Base-by-base conservation (phyloP, 2,888 invertebrate genomes). In the Harpalus rubripes region DNA sequence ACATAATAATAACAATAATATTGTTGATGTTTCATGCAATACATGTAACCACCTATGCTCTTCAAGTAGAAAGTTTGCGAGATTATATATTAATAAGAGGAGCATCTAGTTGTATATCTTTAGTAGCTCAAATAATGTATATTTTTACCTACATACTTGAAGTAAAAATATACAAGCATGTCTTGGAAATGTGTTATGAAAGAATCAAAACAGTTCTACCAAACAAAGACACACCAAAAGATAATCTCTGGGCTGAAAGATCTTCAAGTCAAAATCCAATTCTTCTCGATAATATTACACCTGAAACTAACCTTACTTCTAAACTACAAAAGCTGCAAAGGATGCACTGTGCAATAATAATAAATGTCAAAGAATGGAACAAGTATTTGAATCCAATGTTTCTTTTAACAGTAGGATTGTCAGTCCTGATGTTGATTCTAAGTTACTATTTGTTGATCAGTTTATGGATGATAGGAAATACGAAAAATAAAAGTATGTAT, bases 391-490 rank as follows among this genome's bases (percentile, higher is more conserved):
- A 87, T 79, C 86, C 87, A 10, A 81, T 85, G 59, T 32, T 86
- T 22, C 26, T 87, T 1, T 44, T 88, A 12, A 86, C 87, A 81
- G 83, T 87, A n/a, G 44, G 82, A 8, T 22, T 87, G 1, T 83
- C 86, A 3, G 44, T 87, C 16, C 61, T 86, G 12, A 86, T 87
- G 58, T 56, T 88, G 39, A 87, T 87, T 10, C 83, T 87, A 7
- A 87, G 87, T 84, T 86, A 87, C 41, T 88, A 87, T 86, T 56
- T 88, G 15, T 76, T 88, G 61, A 81, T 87, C 15, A 85, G 61
- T 56, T 74, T 85, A 18, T 86, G 83, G 86, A 76, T 84, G 52
- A 68, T 58, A 2, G 83, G 41, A 18, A 52, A 41, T 32, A 16
- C 16, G 10, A 44, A 39, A 7, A 72, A 86, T 76, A 86, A 72